These are phyloP conservation scores for Chromoteleia sp. DNA, from an alignment of 2,888 invertebrate genomes.

Conservation along the genomic window DNA sequence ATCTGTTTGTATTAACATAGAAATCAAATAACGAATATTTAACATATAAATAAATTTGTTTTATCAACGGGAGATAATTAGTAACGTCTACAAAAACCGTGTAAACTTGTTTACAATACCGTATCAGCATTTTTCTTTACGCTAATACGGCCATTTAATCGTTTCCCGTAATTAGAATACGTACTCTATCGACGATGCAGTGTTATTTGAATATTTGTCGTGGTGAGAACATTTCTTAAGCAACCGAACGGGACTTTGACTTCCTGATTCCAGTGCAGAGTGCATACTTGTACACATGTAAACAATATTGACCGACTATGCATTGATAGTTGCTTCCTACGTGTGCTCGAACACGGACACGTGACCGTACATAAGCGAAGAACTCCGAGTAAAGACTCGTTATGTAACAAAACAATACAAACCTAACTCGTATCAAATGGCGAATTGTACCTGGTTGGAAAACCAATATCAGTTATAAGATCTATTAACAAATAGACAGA, in stretches of 20 bases:
- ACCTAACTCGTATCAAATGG: constrained; percentile 49
- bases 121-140: constrained; percentile 11
- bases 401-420: constrained; percentile 62
- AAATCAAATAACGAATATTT: background rate
- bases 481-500: constrained; percentile 31
- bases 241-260: constrained; percentile 58
- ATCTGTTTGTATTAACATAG: constrained; percentile 7
- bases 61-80: background rate
- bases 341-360: constrained; percentile 27
- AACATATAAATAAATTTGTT: constrained; percentile 7
- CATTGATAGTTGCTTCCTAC: constrained; percentile 47
- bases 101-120: constrained; percentile 14
- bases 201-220: constrained; percentile 64
- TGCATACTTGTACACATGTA: constrained; percentile 56
- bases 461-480: constrained; percentile 42
- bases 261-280: constrained; percentile 60
- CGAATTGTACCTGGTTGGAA: constrained; percentile 41
- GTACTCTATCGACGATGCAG: constrained; percentile 54
- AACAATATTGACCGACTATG: constrained; percentile 64
- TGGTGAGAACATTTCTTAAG: constrained; percentile 54
- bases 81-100: constrained; percentile 3
- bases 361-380: constrained; percentile 3
- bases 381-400: constrained; percentile 39
- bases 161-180: constrained; percentile 46
- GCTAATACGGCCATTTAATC: constrained; percentile 39